Conservation (phyloP, 2,113 vertebrate genomes). For the Holacanthus passer region DNA sequence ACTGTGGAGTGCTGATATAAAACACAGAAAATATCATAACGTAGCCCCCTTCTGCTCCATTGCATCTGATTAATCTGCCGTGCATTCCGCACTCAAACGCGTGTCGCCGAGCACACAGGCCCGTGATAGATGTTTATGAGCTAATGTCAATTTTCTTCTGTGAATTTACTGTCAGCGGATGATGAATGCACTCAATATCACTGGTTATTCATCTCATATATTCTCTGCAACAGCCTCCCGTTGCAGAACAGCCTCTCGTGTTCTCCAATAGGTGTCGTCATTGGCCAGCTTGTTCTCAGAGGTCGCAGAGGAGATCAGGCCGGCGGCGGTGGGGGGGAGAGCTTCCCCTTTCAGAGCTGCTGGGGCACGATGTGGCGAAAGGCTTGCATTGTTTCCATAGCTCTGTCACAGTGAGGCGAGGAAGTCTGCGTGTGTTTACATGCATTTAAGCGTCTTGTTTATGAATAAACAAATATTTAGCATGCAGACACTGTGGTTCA, state of each 20-base stretch:
- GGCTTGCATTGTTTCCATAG: conserved; percentile 29
- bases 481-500: neutral
- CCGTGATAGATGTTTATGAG: conserved; percentile 80
- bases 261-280: conserved; percentile 76
- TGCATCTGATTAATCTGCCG: conserved; percentile 64
- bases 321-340: neutral
- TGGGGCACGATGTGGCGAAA: conserved; percentile 46
- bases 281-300: conserved; percentile 65
- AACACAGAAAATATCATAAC: conserved; percentile 47
- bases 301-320: neutral
- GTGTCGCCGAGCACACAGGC: conserved; percentile 50
- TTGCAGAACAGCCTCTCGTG: neutral
- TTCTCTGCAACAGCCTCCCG: conserved; percentile 47
- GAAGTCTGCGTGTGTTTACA: neutral
- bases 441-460: neutral
- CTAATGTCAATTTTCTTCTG: conserved; percentile 77
- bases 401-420: conserved; percentile 25
- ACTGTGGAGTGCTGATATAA: conserved; percentile 22
- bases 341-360: conserved; percentile 7
- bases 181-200: conserved; percentile 82
- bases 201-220: conserved; percentile 76
- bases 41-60: conserved; percentile 38
- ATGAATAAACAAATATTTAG: conserved; percentile 25
- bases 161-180: conserved; percentile 77
- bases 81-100: conserved; percentile 61